Evolutionary conservation across 2,888 invertebrate species (phyloP).

Genomic region (Acheta domesticus): DNA sequence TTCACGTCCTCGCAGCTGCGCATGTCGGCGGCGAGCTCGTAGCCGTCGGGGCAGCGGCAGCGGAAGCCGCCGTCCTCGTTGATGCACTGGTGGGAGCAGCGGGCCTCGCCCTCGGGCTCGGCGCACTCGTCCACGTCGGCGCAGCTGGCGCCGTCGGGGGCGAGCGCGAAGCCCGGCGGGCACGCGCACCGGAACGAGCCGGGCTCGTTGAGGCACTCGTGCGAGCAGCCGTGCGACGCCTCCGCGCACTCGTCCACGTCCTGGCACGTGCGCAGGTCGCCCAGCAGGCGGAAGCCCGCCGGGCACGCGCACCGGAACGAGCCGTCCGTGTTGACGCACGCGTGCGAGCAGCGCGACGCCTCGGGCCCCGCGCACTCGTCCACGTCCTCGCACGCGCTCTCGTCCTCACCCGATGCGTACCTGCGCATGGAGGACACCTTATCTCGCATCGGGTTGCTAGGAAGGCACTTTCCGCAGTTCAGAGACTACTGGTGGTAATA

Average conservation of each 20-base stretch:
- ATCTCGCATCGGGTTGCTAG: too few species aligned
- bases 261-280: constrained; percentile 34
- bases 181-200: constrained; percentile 55
- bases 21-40: constrained; percentile 46
- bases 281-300: constrained; percentile 30
- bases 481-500: too few species aligned
- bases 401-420: constrained; percentile 45
- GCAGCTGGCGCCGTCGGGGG: constrained; percentile 44
- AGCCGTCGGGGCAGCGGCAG: constrained; percentile 54
- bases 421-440: constrained; percentile 42
- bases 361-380: constrained; percentile 34
- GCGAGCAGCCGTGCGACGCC: constrained; percentile 43
- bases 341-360: constrained; percentile 38
- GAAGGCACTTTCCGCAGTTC: too few species aligned
- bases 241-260: constrained; percentile 44
- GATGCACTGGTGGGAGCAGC: constrained; percentile 54
- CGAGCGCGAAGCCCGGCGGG: constrained; percentile 46
- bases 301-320: constrained; percentile 35
- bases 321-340: constrained; percentile 34
- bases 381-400: constrained; percentile 32
- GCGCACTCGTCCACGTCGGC: constrained; percentile 49
- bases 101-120: constrained; percentile 20
- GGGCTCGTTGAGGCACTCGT: constrained; percentile 44
- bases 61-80: constrained; percentile 63
- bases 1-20: constrained; percentile 50